phyloP scores from a whole-genome alignment of 2,797 vertebrate species.

The Odontamblyopus rebecca region DNA sequence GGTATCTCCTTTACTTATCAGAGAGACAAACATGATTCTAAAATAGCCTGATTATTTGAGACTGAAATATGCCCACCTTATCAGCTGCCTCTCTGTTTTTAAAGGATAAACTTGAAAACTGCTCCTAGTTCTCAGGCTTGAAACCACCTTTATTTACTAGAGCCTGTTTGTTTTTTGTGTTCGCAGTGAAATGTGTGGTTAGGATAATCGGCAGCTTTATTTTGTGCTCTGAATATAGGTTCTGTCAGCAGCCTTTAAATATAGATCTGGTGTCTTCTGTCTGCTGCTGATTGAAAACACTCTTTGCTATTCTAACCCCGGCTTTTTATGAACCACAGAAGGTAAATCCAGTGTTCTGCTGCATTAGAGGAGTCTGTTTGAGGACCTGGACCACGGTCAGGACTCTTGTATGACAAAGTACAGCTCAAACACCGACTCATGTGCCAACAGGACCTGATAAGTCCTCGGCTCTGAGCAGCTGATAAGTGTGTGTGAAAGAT shows the following conservation, averaged over 20 bases:
- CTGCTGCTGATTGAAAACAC: background rate
- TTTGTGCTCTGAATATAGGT: background rate
- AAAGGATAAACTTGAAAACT: background rate
- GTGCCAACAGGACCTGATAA: background rate
- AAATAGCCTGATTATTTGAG: no score
- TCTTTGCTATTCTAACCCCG: background rate
- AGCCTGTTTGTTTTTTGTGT: background rate
- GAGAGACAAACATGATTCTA: no score
- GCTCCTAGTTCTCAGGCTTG: background rate
- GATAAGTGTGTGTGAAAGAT: background rate
- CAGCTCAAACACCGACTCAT: background rate
- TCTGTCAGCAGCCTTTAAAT: background rate
- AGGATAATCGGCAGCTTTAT: background rate
- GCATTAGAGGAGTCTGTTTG: background rate
- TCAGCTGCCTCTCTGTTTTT: background rate
- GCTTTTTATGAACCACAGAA: background rate
- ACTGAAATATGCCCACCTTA: background rate
- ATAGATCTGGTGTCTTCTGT: background rate
- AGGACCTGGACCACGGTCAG: background rate
- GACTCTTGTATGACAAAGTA: background rate
- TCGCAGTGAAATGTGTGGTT: background rate
- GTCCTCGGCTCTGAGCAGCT: background rate
- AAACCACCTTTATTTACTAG: background rate
- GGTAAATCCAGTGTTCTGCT: background rate
- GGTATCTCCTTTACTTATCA: no score